Base-by-base conservation (phyloP, 2,888 invertebrate genomes). In the Ceratothoa steindachneri region DNA sequence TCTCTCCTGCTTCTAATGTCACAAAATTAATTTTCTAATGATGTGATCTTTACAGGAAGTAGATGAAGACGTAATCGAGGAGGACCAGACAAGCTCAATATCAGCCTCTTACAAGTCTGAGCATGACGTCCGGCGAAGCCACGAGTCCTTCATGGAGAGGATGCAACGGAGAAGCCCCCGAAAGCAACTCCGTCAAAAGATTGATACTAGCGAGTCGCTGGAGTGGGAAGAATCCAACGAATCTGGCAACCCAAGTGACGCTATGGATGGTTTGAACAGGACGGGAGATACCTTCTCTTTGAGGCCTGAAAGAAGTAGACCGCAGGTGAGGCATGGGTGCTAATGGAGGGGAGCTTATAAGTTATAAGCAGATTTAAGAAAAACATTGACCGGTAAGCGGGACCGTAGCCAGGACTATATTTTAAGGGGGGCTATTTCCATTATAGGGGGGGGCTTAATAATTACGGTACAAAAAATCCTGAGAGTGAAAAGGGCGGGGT, bases 11-110 rank as follows among this genome's bases (percentile, higher is more conserved):
- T n/a, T n/a, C n/a, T n/a, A n/a, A n/a, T n/a, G n/a, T n/a, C n/a
- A n/a, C n/a, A n/a, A n/a, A n/a, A n/a, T n/a, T n/a, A n/a, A n/a
- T n/a, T n/a, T n/a, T n/a, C n/a, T n/a, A n/a, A n/a, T n/a, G n/a
- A n/a, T n/a, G n/a, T n/a, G n/a, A n/a, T n/a, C n/a, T n/a, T n/a
- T n/a, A n/a, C n/a, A 77, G 77, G 77, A 77, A 41, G 77, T 77
- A 66, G 77, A 77, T 60, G 77, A 77, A 66, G 77, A 77, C 31
- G 55, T n/a, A 2, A 65, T 72, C 24, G 73, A 77, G 55, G 68
- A 65, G 31, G 60, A 28, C 0, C 60, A 68, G 31, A n/a, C 53
- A 30, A 73, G 71, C 9, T 71, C 73, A 15, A 73, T 41, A 9
- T 41, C 72, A 52, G 71, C 77, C 55, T 53, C 73, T 24, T 67